Evolutionary conservation across 2,888 invertebrate genomes (phyloP).

Genomic region (Odontothrips loti): DNA sequence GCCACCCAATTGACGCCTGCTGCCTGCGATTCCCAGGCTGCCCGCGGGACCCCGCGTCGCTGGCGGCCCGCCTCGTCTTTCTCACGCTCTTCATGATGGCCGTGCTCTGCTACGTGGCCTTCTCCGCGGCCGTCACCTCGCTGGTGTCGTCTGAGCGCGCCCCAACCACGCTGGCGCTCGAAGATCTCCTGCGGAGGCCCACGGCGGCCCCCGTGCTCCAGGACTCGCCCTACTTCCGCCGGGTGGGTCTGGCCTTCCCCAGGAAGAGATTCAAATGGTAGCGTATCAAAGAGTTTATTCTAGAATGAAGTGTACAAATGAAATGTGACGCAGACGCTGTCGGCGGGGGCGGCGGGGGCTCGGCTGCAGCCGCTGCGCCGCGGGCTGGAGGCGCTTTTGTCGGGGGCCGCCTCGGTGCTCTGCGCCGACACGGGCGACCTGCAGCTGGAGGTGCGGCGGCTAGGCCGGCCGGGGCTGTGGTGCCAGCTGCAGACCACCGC

Average conservation of each 20-base stretch:
- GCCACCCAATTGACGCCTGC: neutral
- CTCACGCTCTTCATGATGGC: slow-evolving; percentile 35
- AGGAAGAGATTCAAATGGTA: too few species aligned
- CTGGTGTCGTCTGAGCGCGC: slow-evolving; percentile 33
- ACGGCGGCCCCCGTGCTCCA: neutral
- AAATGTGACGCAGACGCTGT: neutral
- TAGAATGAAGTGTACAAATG: neutral
- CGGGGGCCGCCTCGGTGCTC: neutral
- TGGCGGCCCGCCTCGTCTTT: slow-evolving; percentile 36
- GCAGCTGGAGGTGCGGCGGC: slow-evolving; percentile 13
- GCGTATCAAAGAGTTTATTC: neutral
- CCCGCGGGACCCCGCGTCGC: slow-evolving; percentile 35
- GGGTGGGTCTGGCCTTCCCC: neutral
- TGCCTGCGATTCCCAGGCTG: neutral
- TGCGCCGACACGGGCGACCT: neutral
- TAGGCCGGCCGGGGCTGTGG: neutral
- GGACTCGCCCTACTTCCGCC: slow-evolving; percentile 2
- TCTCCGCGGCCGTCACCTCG: slow-evolving; percentile 36
- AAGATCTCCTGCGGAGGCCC: neutral
- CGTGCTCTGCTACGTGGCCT: slow-evolving; percentile 36
- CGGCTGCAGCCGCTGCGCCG: neutral
- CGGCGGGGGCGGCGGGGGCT: neutral
- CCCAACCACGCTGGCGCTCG: neutral
- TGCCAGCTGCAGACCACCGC: slow-evolving; percentile 7
- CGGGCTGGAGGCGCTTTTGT: neutral